These are phyloP conservation scores for Ostrea denselamellosa DNA, from an alignment of 1,140 invertebrate genomes.

Conservation along the genomic window DNA sequence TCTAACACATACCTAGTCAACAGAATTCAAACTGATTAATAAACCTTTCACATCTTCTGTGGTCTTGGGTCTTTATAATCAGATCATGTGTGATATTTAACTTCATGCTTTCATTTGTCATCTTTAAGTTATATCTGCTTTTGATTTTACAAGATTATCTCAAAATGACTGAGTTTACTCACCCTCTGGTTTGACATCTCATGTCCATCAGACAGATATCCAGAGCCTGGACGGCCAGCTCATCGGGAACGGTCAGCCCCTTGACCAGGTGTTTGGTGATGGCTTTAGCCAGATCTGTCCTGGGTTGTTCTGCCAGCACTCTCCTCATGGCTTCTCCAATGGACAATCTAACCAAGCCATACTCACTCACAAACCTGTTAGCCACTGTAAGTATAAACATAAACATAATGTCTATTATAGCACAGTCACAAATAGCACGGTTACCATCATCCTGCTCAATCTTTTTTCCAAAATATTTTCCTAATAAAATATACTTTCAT, in stretches of 20 bases:
- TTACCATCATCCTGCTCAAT: too few species aligned
- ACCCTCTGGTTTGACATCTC: constrained; percentile 77
- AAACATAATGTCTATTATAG: neutral
- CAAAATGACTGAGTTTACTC: constrained; percentile 46
- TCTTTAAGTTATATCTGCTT: too few species aligned
- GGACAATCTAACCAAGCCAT: constrained; percentile 76
- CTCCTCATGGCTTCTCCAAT: constrained; percentile 77
- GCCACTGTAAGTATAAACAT: constrained; percentile 71
- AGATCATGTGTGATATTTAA: too few species aligned
- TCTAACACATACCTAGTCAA: constrained; percentile 78
- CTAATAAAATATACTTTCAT: too few species aligned
- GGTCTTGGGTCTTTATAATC: too few species aligned
- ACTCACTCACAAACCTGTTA: constrained; percentile 77
- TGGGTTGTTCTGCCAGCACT: constrained; percentile 73
- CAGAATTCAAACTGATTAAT: too few species aligned
- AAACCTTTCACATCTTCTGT: too few species aligned
- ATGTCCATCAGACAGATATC: constrained; percentile 77
- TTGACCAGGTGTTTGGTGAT: constrained; percentile 72
- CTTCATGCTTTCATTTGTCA: too few species aligned
- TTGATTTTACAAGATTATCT: too few species aligned
- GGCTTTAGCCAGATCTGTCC: constrained; percentile 70
- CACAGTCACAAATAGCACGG: too few species aligned
- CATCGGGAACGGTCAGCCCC: constrained; percentile 76
- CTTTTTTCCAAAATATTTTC: too few species aligned
- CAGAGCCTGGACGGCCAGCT: constrained; percentile 76